These are phyloP conservation scores for Meta bourneti DNA, from an alignment of 2,888 invertebrate genomes.

Conservation along the genomic window DNA sequence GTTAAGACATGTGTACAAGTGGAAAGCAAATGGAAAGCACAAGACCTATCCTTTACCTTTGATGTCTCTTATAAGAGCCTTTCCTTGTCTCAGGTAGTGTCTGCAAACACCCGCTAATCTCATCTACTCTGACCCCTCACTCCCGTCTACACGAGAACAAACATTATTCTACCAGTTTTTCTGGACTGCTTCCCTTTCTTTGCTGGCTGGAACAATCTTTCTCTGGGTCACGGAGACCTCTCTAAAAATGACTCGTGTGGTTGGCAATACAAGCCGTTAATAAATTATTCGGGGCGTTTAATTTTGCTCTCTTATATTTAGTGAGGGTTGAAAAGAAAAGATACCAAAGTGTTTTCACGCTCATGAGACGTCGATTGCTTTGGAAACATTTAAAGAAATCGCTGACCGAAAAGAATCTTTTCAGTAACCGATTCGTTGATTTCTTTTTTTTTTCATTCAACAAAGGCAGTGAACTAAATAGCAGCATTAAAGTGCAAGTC, in stretches of 20 bases:
- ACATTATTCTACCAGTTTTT: slow-evolving; percentile 59
- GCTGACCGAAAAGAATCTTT: too few relatives aligned
- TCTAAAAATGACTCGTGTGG: slow-evolving; percentile 10
- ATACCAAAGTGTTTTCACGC: too few relatives aligned
- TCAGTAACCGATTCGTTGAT: too few relatives aligned
- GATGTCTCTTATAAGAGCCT: slow-evolving; percentile 75
- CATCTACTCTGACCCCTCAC: slow-evolving; percentile 53
- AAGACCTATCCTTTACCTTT: slow-evolving; percentile 74
- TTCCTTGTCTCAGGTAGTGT: slow-evolving; percentile 75
- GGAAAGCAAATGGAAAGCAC: slow-evolving; percentile 74
- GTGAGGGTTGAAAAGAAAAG: not conserved
- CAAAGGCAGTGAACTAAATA: too few relatives aligned
- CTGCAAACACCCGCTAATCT: slow-evolving; percentile 76
- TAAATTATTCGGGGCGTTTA: slow-evolving; percentile 32
- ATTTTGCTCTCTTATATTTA: not conserved
- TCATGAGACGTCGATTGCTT: too few relatives aligned
- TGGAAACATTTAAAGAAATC: too few relatives aligned
- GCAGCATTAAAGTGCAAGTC: too few relatives aligned
- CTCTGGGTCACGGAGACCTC: too few relatives aligned
- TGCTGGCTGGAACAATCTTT: not conserved
- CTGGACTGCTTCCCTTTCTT: slow-evolving; percentile 16
- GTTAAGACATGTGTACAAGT: slow-evolving; percentile 75
- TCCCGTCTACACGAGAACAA: slow-evolving; percentile 55
- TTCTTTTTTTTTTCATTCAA: too few relatives aligned
- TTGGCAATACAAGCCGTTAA: slow-evolving; percentile 33